Base-by-base conservation (phyloP, 2,888 invertebrate species). In the Mythimna lalbum region DNA sequence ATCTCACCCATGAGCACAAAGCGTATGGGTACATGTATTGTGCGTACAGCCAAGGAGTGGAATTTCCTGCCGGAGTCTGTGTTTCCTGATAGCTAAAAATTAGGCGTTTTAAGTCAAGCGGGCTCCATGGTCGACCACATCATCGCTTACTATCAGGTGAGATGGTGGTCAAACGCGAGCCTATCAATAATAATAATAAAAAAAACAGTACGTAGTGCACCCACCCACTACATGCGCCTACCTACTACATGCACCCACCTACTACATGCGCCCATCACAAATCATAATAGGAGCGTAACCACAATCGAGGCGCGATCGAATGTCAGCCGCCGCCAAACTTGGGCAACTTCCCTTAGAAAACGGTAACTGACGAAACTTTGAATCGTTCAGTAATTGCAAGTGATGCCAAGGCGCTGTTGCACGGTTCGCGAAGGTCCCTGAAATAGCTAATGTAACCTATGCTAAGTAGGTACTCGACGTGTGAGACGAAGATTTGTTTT, bases 271-370 rank as follows among this genome's bases (percentile, higher is more conserved):
- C 59, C 43, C 21, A 74, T 57, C 62, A 62, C 59, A 21, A 59
- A 73, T 63, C 63, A 53, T 61, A 81, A 74, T 76, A 81, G 67
- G 76, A 83, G 72, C 82, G 81, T 73, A 83, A 81, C 74, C 62
- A 83, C 78, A 68, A 82, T 81, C 80, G 23, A 63, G 55, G 21
- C 47, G 55, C 76, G 71, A 78, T 78, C 84, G 73, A 78, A 67
- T 77, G 79, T 81, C 77, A 83, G 83, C 56, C 52, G 60, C 5
- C 59, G 62, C 56, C 17, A 17, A 33, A 43, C 69, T 79, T 84
- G 66, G 63, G 88, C 88, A 88, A 88, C 84, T 86, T 88, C 88
- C 88, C 85, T 82, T 87, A 86, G 87, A 87, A 86, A 88, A 82
- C 83, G 65, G 63, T 60, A 67, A 73, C 73, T 78, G 81, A 76